phyloP scores from a whole-genome alignment of 2,888 invertebrate genomes.

The Philhelius pedissequus region DNA sequence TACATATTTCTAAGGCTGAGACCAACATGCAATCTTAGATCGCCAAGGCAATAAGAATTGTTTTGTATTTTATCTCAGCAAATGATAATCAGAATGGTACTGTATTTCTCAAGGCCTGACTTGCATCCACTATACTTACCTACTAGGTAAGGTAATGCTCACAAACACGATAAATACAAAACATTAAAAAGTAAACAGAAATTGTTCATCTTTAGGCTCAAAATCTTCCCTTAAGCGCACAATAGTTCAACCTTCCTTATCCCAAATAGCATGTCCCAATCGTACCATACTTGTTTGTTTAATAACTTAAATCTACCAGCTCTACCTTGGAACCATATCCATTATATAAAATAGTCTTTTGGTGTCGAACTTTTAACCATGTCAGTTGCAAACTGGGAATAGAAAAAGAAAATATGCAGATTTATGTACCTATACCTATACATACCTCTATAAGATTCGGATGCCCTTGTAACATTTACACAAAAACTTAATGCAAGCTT shows the following conservation, averaged over 20 bases:
- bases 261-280: background rate
- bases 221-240: background rate
- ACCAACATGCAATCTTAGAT: no score
- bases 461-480: slow-evolving; percentile 24
- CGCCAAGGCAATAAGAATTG: no score
- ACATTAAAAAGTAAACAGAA: background rate
- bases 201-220: background rate
- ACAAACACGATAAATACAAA: background rate
- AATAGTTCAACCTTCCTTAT: background rate
- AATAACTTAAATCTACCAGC: background rate
- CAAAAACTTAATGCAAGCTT: slow-evolving; percentile 17
- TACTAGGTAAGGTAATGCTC: no score
- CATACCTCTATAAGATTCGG: background rate
- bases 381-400: background rate
- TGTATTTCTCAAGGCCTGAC: no score
- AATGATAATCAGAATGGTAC: background rate
- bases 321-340: background rate
- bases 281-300: background rate
- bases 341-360: background rate
- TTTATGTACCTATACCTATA: no score
- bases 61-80: background rate
- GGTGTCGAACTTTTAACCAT: background rate
- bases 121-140: no score
- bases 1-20: no score
- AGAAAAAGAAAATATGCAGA: background rate